Evolutionary conservation across 2,888 invertebrate species (phyloP).

Genomic region (Noctua fimbriata): DNA sequence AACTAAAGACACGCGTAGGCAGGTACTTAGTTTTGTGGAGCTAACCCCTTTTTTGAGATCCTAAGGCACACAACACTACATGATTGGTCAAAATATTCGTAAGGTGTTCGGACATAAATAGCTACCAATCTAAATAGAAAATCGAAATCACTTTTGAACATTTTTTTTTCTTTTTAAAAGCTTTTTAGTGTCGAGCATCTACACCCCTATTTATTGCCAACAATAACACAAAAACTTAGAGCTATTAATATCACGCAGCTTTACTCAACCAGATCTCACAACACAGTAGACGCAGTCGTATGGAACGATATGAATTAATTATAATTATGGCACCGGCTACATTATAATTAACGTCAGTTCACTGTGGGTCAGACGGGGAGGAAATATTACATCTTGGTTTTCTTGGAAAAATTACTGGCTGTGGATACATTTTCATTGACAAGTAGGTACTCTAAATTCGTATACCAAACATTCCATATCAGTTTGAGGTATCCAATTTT

Average conservation of each 20-base stretch:
- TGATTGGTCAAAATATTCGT: not conserved
- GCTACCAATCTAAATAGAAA: not conserved
- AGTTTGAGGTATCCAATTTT: not conserved
- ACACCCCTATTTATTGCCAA: not conserved
- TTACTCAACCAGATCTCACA: not conserved
- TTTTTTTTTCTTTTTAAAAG: not conserved
- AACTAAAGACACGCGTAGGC: not conserved
- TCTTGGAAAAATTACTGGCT: not conserved
- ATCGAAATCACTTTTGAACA: not conserved
- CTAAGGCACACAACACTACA: too few relatives aligned
- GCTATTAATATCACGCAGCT: not conserved
- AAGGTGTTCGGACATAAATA: not conserved
- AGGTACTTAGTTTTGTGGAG: not conserved
- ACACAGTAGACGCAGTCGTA: slow-evolving; percentile 32
- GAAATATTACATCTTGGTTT: slow-evolving; percentile 9
- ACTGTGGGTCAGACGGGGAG: slow-evolving; percentile 30
- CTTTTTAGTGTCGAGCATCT: not conserved
- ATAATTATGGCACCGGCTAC: slow-evolving; percentile 17
- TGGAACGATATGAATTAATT: slow-evolving; percentile 38
- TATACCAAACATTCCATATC: not conserved
- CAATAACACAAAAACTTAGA: not conserved
- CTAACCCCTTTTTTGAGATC: too few relatives aligned
- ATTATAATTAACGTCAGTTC: slow-evolving; percentile 41
- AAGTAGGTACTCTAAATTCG: not conserved
- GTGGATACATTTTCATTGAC: not conserved